Evolutionary conservation across 2,113 vertebrate species (phyloP), one percentile per base, ranked within the genome.

Genomic region (Salminus brasiliensis): DNA sequence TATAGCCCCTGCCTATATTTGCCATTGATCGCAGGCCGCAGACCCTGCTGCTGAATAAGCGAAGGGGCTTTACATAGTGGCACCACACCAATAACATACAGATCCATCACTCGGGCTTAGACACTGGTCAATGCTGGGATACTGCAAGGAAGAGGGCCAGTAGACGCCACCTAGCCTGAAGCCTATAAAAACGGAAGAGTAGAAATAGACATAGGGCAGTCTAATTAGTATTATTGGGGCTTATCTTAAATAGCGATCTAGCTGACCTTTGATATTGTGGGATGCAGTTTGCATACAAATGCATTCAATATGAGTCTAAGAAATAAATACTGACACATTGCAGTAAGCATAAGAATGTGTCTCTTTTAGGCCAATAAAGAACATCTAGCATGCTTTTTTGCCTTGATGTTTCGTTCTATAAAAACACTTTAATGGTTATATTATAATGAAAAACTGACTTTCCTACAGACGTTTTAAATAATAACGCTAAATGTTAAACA

Each of bases 11-110:
- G 85, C 62, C 62, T 81, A 88, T 90, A 86, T 91, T 34, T 29
- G 85, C 82, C 90, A 95, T 94, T 87, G 94, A 96, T 96, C 92
- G 91, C 74, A 81, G 86, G 87, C 85, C 83, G 83, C 86, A 87
- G 76, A 85, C 80, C 34, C 43, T 85, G 87, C 78, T 93, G 94
- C 92, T 94, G 91, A 92, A 93, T 93, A 93, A 94, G 91, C 90
- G 81, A 47, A 85, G 84, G 83, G 86, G 85, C 86, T 91, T 90
- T 89, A 90, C 82, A 81, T 80, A 86, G 87, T 71, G 79, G 88
- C 87, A 71, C 86, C 87, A 90, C 82, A 84, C 87, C 90, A 90
- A 86, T 88, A 93, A 86, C 88, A 80, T 67, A 47, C 76, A 83
- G 81, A 94, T 93, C 92, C 84, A 90, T 95, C 92, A 94, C 84